Base-by-base conservation (phyloP, 2,888 invertebrate genomes). In the Drosophila differens region DNA sequence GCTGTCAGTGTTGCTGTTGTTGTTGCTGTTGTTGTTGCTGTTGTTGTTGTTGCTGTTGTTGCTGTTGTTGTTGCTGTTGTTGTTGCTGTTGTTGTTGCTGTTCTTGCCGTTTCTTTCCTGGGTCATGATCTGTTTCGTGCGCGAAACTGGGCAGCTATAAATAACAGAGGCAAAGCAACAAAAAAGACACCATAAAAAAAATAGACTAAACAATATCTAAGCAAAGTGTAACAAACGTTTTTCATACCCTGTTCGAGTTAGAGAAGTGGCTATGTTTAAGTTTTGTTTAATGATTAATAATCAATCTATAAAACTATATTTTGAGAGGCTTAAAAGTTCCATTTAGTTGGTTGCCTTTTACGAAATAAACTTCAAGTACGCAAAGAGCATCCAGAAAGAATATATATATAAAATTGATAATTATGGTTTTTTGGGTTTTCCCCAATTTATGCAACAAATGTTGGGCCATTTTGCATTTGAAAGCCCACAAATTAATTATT, bases 101-200 rank as follows among this genome's bases (percentile, higher is more conserved):
- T 37, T 37, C 16, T 37, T 91, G 90, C 83, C 90, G 89, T 89
- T 91, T 79, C 91, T 81, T 93, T 92, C 93, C 92, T 92, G 93
- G 93, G 93, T 92, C 93, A 92, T 92, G 93, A 93, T 92, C 92
- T 91, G 83, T 72, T 85, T 81, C 76, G 70, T 81, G 74, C 58
- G 82, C 25, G 55, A 79, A 76, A 81, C 77, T 73, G 66, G 71
- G 69, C 72, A 78, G 70, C 83, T 90, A 90, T 80, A 85, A 78
- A 86, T 89, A 89, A 74, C 71, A 61, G 37, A 72, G 54, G 30
- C 33, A 55, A 67, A 58, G 70, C 60, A 28, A 75, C 60, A 49
- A 53, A 64, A 44, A 37, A n/a, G 28, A 0, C n/a, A 39, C n/a
- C 39, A 19, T 47, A 55, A 4, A 39, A 37, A 55, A 62, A 37